Conservation (phyloP, 1,140 invertebrate species). For the Chionoecetes opilio region DNA sequence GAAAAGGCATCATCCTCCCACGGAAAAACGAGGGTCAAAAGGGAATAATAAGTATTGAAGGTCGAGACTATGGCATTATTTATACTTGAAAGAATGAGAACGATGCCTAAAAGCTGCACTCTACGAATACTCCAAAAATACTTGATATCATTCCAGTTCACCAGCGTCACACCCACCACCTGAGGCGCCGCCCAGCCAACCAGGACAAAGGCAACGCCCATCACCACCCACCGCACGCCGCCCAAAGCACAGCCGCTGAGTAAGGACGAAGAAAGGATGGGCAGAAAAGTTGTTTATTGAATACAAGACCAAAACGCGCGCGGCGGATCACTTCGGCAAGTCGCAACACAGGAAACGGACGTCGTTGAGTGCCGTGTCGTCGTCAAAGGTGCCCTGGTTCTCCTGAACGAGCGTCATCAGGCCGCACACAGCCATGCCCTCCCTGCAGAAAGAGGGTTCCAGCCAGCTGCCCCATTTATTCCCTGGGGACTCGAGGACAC, state of each 20-base stretch:
- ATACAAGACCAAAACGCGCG: background rate
- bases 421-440: conserved; percentile 42
- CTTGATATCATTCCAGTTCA: too few species aligned
- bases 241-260: background rate
- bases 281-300: background rate
- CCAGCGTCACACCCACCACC: too few species aligned
- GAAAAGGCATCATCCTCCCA: too few species aligned
- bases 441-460: background rate
- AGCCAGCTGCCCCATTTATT: conserved; percentile 59
- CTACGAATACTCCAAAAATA: too few species aligned
- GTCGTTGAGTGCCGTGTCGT: conserved; percentile 66
- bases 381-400: conserved; percentile 15
- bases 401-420: conserved; percentile 58
- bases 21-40: too few species aligned
- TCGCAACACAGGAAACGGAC: conserved; percentile 62
- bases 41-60: too few species aligned
- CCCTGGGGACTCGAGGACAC: background rate
- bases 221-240: too few species aligned
- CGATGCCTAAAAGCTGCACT: too few species aligned
- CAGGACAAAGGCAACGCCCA: too few species aligned
- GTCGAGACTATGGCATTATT: too few species aligned
- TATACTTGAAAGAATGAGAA: too few species aligned
- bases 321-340: conserved; percentile 2
- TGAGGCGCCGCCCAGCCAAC: too few species aligned
- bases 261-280: background rate